Percentiles rank a stretch among this genome's conserved stretches.
Conservation (phyloP, 64 coral and sea anemone species). For the Actinia tenebrosa region DNA sequence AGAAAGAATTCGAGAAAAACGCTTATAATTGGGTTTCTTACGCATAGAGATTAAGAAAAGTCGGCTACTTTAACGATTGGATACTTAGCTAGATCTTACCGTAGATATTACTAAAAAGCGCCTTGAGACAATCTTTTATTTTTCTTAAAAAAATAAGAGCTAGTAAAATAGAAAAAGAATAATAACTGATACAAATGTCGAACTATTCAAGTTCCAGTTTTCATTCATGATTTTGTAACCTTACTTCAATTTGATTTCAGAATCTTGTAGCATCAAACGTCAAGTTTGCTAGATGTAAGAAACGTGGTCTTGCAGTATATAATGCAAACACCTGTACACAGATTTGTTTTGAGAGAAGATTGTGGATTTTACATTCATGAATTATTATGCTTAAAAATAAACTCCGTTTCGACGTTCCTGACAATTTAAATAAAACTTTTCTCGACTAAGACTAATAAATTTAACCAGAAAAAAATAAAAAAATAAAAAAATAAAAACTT, state of each 20-base stretch:
- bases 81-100: background rate
- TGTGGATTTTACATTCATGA: no score
- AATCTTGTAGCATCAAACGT: no score
- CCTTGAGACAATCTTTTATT: background rate
- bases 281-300: no score
- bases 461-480: background rate
- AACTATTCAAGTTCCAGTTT: no score
- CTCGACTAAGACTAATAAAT: background rate
- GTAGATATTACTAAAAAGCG: background rate
- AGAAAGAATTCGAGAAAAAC: background rate
- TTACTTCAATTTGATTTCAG: no score
- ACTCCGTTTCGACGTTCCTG: background rate
- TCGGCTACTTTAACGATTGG: background rate
- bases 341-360: no score
- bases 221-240: no score
- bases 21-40: background rate
- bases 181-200: no score
- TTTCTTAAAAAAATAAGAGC: background rate
- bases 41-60: background rate
- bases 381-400: no score
- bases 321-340: no score
- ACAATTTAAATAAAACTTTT: background rate
- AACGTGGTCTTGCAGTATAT: no score
- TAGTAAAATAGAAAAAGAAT: background rate
- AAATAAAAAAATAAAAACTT: background rate